Evolutionary conservation across 2,113 vertebrate genomes (phyloP).

Genomic region (Acrocephalus arundinaceus): DNA sequence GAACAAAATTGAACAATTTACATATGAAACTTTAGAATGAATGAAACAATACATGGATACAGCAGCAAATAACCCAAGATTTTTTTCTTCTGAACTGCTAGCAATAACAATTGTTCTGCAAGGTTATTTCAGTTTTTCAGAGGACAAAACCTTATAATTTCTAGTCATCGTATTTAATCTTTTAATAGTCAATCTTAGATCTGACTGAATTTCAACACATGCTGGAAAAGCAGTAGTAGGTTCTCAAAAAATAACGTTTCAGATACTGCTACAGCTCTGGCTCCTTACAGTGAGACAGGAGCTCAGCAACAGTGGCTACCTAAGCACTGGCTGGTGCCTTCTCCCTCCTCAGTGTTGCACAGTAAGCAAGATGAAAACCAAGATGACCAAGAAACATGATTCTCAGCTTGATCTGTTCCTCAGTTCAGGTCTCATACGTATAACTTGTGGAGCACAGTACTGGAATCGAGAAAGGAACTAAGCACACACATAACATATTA

Average conservation of each 20-base stretch:
- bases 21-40: not conserved
- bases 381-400: not conserved
- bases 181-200: not conserved
- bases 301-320: not conserved
- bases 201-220: not conserved
- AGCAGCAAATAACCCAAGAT: not conserved
- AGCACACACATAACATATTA: rapidly evolving
- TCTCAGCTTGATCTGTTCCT: not conserved
- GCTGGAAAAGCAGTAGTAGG: not conserved
- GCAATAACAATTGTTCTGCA: not conserved
- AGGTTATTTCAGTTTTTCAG: not conserved
- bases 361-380: not conserved
- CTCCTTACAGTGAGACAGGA: not conserved
- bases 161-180: not conserved
- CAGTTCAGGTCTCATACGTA: not conserved
- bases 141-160: not conserved
- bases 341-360: not conserved
- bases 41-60: not conserved
- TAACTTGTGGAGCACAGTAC: not conserved
- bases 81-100: not conserved
- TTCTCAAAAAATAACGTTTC: not conserved
- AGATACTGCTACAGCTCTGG: not conserved
- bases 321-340: not conserved
- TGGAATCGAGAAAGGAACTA: not conserved
- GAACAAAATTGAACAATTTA: not conserved